A percentile compares a stretch with the other conserved stretches of the same genome.
Evolutionary conservation across 2,797 vertebrate genomes (phyloP).

Genomic region (Paedocypris micromegethes): DNA sequence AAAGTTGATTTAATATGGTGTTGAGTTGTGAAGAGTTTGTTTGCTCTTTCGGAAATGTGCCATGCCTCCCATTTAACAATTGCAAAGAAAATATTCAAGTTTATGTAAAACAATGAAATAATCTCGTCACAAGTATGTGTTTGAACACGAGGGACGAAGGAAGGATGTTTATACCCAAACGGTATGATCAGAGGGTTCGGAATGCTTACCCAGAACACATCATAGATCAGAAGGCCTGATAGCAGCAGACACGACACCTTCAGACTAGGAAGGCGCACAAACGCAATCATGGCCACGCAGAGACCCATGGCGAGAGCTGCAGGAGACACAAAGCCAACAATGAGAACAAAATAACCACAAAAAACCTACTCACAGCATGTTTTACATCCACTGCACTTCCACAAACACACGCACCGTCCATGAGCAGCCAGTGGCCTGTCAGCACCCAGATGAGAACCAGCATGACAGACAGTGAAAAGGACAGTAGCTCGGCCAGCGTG

Average conservation of each 20-base stretch:
- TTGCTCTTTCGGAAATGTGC: too few relatives aligned
- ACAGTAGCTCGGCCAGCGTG: conserved; percentile 93
- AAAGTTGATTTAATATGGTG: too few relatives aligned
- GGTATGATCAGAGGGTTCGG: not conserved
- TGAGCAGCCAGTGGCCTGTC: conserved; percentile 98
- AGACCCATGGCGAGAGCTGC: conserved; percentile 89
- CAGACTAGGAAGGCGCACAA: conserved; percentile 96
- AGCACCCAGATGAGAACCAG: conserved; percentile 99
- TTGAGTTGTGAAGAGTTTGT: too few relatives aligned
- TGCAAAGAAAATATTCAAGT: too few relatives aligned
- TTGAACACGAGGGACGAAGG: too few relatives aligned
- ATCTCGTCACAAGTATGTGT: too few relatives aligned
- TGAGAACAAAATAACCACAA: not conserved
- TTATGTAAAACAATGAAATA: too few relatives aligned
- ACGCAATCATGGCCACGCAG: conserved; percentile 99
- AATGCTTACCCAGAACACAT: conserved; percentile 95
- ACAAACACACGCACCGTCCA: conserved; percentile 80
- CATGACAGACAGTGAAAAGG: conserved; percentile 94
- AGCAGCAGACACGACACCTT: conserved; percentile 98
- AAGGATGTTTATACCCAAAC: not conserved
- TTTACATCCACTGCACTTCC: conserved; percentile 11
- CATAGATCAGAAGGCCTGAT: conserved; percentile 96
- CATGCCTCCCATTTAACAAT: too few relatives aligned
- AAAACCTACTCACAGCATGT: not conserved
- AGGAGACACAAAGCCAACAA: conserved; percentile 8